Base-by-base conservation (phyloP, 2,888 invertebrate species). In the Pristionchus fissidentatus region DNA sequence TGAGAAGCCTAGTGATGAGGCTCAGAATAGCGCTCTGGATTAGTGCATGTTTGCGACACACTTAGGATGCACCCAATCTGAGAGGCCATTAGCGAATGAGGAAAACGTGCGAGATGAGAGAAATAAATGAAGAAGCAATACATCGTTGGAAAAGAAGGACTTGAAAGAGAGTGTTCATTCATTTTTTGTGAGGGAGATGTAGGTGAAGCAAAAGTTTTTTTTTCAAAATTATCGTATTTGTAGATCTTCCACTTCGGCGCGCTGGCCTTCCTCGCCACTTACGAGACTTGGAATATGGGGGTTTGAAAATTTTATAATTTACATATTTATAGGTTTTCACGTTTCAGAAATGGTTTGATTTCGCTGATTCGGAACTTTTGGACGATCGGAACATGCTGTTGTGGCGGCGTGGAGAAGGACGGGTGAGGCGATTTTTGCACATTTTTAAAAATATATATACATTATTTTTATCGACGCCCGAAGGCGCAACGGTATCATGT, bases 391-490 rank as follows among this genome's bases (percentile, higher is more conserved):
- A 70, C 32, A 26, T 70, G 70, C 70, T 70, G 41, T 70, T 70
- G n/a, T 70, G 70, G 70, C 38, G 43, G 43, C 29, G 70, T 13
- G 70, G 70, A 70, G 70, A 43, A 10, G 70, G 70, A 22, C 5
- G 43, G 26, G 70, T 43, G 41, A 70, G 70, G 19, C 52, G 15
- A 52, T 52, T 15, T n/a, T 52, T n/a, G 52, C 15, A 52, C 3
- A 52, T 5, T 52, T 15, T 15, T 52, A 8, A n/a, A n/a, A n/a
- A n/a, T n/a, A n/a, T n/a, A n/a, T n/a, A 60, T 60, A 13, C 32
- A 4, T 32, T 29, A 60, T 32, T 60, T 60, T 60, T n/a, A n/a
- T n/a, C n/a, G n/a, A n/a, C n/a, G n/a, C n/a, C n/a, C 32, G 1
- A 19, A 29, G 2, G 60, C 13, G 60, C 13, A 60, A 60, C 32